Percentiles rank a stretch among this genome's conserved stretches.
Conservation (phyloP, 2,113 vertebrate species). For the Tautogolabrus adspersus region DNA sequence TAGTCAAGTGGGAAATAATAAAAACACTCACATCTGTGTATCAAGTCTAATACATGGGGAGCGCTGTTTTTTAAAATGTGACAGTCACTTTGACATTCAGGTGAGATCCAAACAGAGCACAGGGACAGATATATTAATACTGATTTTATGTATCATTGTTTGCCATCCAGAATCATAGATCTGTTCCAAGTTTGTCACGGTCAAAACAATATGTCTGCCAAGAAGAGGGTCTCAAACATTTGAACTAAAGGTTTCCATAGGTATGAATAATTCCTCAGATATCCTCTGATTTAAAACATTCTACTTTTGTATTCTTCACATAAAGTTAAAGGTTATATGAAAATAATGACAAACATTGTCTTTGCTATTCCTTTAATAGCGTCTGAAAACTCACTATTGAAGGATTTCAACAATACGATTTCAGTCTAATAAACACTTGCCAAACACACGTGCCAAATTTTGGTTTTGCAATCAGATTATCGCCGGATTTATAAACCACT, state of each 20-base stretch:
- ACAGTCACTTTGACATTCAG: neutral
- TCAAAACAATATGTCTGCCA: neutral
- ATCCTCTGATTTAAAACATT: too few species aligned
- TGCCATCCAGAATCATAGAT: neutral
- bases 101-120: constrained; percentile 12
- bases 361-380: too few species aligned
- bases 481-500: neutral
- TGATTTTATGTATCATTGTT: neutral
- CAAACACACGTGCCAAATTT: neutral
- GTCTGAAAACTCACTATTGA: too few species aligned
- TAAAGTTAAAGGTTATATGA: too few species aligned
- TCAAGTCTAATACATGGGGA: neutral
- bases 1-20: neutral
- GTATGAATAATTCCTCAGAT: too few species aligned
- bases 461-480: neutral
- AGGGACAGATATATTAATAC: neutral
- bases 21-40: neutral
- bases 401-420: neutral
- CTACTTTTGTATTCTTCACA: too few species aligned
- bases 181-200: neutral
- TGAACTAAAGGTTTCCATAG: too few species aligned
- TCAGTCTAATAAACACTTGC: neutral
- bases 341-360: too few species aligned
- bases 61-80: neutral
- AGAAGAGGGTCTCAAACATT: neutral